Conservation (phyloP, 2,888 invertebrate species). For the Dolichopus griseipennis region DNA sequence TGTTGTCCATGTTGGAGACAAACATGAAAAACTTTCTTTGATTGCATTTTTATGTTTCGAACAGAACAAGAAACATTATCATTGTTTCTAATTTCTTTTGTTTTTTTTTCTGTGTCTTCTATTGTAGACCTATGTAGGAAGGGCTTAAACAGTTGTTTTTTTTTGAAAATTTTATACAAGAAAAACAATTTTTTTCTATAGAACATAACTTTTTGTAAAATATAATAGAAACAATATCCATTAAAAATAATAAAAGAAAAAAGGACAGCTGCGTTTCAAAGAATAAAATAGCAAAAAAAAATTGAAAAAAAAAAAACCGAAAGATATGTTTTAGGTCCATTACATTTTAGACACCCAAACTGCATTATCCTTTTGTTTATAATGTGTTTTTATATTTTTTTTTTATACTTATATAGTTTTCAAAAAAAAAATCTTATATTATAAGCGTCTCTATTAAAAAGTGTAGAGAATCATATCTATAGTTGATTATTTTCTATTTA, state of each 20-base stretch:
- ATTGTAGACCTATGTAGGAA: not conserved
- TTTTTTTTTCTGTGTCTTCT: too few species aligned
- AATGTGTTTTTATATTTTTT: not conserved
- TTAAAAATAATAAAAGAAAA: constrained; percentile 6
- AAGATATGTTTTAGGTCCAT: constrained; percentile 3
- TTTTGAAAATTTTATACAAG: not conserved
- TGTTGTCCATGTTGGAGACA: too few species aligned
- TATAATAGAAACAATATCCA: constrained; percentile 3
- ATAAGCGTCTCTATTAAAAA: too few species aligned
- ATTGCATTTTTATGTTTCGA: not conserved
- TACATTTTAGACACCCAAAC: constrained; percentile 1
- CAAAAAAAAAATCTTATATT: too few species aligned
- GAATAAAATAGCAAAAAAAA: too few species aligned
- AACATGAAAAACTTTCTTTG: not conserved
- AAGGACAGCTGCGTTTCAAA: not conserved
- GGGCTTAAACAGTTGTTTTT: not conserved
- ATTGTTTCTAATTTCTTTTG: not conserved
- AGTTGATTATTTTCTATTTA: too few species aligned
- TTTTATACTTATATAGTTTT: too few species aligned
- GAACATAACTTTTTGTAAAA: not conserved
- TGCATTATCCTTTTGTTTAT: not conserved
- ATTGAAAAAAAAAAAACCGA: too few species aligned
- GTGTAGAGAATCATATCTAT: too few species aligned
- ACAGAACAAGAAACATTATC: not conserved
- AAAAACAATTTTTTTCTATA: not conserved